Conservation (phyloP, 1,140 invertebrate genomes). For the Aphidius ervi region DNA sequence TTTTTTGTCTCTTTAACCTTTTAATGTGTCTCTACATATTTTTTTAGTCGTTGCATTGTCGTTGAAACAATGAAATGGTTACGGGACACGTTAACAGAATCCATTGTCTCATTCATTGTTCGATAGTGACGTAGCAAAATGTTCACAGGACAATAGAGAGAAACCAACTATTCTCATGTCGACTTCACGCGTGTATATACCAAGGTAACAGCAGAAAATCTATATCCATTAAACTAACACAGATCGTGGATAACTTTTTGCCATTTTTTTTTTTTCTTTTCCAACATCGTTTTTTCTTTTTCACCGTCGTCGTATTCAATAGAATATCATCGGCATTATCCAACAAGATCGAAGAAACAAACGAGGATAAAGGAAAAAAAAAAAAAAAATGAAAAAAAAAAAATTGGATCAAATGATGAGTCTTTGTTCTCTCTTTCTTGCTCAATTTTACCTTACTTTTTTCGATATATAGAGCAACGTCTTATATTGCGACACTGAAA, state of each 20-base stretch:
- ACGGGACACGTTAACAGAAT: slow-evolving; percentile 42
- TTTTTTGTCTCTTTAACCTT: not conserved
- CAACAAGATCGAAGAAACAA: not conserved
- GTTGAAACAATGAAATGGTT: slow-evolving; percentile 47
- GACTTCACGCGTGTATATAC: no score
- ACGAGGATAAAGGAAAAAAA: not conserved
- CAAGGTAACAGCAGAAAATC: not conserved
- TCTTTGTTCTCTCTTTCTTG: not conserved
- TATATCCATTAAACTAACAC: no score
- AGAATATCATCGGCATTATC: slow-evolving; percentile 4
- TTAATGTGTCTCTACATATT: slow-evolving; percentile 32
- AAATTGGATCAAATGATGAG: slow-evolving; percentile 2
- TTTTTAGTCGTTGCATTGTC: slow-evolving; percentile 36
- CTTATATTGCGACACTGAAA: no score
- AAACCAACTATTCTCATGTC: no score
- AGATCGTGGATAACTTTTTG: no score
- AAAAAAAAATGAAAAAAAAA: not conserved
- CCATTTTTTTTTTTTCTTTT: not conserved
- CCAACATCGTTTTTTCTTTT: slow-evolving; percentile 2
- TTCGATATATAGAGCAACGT: no score
- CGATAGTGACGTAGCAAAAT: slow-evolving; percentile 35
- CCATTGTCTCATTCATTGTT: slow-evolving; percentile 38
- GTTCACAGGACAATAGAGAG: slow-evolving; percentile 35
- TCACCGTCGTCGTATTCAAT: slow-evolving; percentile 4
- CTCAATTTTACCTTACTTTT: no score